Percentiles rank a stretch among this genome's conserved stretches.
Conservation (phyloP, 2,113 vertebrate genomes). For the Ictidomys tridecemlineatus region DNA sequence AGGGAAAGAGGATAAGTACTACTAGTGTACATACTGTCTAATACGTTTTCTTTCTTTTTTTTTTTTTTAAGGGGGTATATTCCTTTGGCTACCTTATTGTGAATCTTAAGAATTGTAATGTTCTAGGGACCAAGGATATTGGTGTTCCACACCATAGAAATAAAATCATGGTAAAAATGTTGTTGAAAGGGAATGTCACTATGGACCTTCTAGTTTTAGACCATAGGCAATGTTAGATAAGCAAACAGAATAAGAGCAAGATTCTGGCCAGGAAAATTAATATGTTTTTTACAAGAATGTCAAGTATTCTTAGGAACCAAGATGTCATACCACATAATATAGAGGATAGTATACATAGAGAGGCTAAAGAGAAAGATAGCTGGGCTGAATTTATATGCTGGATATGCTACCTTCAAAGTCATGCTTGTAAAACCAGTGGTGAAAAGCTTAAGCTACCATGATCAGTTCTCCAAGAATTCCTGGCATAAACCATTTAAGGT, state of each 20-base stretch:
- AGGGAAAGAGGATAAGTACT: conserved; percentile 27
- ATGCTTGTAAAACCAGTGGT: not conserved
- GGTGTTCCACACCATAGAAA: not conserved
- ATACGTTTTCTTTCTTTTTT: not conserved
- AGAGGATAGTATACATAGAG: not conserved
- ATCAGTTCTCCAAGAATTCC: conserved; percentile 24
- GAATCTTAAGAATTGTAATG: conserved; percentile 35
- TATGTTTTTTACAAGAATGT: conserved; percentile 46
- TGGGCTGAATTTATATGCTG: not conserved
- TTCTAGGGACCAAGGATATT: not conserved
- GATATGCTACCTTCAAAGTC: not conserved
- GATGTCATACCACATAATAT: not conserved
- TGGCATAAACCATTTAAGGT: not conserved
- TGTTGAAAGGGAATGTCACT: conserved; percentile 17
- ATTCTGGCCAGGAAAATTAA: not conserved
- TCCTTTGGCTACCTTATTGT: conserved; percentile 30
- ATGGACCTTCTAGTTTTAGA: not conserved
- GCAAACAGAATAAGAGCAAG: not conserved
- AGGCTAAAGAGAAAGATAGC: not conserved
- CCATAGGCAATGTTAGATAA: not conserved
- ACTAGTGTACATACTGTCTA: not conserved
- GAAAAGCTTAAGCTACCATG: not conserved
- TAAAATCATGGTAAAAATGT: not conserved
- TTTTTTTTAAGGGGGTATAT: not conserved
- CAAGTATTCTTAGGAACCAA: not conserved